A percentile compares a stretch with the other conserved stretches of the same genome.
These are phyloP conservation scores for Philereme vetulata DNA, from an alignment of 2,888 invertebrate genomes.

Conservation along the genomic window DNA sequence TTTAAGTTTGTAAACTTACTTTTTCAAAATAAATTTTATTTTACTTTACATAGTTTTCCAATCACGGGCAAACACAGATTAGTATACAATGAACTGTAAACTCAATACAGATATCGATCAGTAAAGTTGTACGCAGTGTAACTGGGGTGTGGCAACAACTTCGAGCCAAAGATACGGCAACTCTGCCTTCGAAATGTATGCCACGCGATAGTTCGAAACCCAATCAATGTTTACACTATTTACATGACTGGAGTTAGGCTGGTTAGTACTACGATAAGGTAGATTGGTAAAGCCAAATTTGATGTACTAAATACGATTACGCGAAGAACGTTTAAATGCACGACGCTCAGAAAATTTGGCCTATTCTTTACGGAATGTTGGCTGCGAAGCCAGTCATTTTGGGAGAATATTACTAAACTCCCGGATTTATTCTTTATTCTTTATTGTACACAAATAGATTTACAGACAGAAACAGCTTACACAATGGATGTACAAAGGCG, in stretches of 20 bases:
- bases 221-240: constrained; percentile 52
- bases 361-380: no score
- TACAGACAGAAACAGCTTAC: no score
- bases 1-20: no score
- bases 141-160: constrained; percentile 27
- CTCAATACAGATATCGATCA: constrained; percentile 36
- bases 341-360: no score
- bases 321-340: no score
- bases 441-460: no score
- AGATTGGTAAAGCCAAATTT: background rate
- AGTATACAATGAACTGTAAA: constrained; percentile 24
- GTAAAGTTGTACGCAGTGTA: constrained; percentile 23
- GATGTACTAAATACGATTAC: background rate
- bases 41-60: no score
- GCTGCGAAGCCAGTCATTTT: no score
- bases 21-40: no score
- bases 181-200: constrained; percentile 47
- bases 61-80: constrained; percentile 13
- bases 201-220: constrained; percentile 48
- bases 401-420: no score
- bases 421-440: no score
- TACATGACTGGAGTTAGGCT: constrained; percentile 12
- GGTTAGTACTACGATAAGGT: constrained; percentile 4
- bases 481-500: no score
- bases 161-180: constrained; percentile 32